A percentile compares a stretch with the other conserved stretches of the same genome.
phyloP scores from a whole-genome alignment of 2,113 vertebrate genomes.

The Malurus cyaneus region DNA sequence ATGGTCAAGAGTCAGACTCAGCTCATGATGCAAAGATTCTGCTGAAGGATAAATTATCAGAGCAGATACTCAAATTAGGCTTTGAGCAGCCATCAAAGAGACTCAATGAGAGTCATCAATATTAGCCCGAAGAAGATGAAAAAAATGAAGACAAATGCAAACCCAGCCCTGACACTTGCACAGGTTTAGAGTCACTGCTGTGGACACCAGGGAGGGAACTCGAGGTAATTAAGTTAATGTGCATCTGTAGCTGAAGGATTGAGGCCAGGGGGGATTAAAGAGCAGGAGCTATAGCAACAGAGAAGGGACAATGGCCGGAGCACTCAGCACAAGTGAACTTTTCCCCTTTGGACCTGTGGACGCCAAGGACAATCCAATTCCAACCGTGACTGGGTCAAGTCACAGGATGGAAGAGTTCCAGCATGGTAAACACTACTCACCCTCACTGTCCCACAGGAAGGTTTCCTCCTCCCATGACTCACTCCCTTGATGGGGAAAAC shows the following conservation, averaged over 20 bases:
- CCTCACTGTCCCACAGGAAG: neutral
- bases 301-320: neutral
- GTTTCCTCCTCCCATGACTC: accelerated
- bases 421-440: neutral
- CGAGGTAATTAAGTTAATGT: conserved; percentile 42
- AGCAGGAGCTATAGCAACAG: conserved; percentile 34
- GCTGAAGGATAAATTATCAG: neutral
- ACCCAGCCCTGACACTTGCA: neutral
- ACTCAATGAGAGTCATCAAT: neutral
- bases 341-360: conserved; percentile 31
- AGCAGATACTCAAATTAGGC: neutral
- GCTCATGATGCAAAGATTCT: neutral
- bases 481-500: neutral
- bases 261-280: conserved; percentile 49
- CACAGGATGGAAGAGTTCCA: neutral
- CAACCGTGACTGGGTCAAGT: neutral
- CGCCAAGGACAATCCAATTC: neutral
- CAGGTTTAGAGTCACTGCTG: neutral
- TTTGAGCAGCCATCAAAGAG: too few relatives aligned
- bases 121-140: neutral
- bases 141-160: neutral
- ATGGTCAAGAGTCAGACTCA: neutral
- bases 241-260: conserved; percentile 43
- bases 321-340: conserved; percentile 4
- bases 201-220: neutral